Percentiles rank a stretch among this genome's conserved stretches.
These are phyloP conservation scores for Scomber colias DNA, from an alignment of 2,113 vertebrate species.

Conservation along the genomic window DNA sequence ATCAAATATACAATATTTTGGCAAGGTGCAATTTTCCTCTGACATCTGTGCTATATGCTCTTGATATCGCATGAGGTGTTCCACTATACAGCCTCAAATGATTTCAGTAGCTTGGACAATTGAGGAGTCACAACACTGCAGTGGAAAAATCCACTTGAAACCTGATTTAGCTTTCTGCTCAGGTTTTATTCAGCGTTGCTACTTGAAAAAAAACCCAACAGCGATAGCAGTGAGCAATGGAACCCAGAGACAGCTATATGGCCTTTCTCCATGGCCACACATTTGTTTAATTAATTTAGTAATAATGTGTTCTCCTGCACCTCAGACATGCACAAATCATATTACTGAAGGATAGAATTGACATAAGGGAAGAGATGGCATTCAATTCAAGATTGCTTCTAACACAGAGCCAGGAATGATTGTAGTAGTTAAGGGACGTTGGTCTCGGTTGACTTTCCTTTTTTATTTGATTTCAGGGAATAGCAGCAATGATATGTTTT, in stretches of 20 bases:
- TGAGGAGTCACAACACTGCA: conserved; percentile 9
- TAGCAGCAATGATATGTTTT: background rate
- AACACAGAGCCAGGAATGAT: background rate
- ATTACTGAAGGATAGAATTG: background rate
- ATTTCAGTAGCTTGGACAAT: conserved; percentile 39
- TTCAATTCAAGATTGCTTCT: conserved; percentile 3
- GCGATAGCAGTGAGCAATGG: background rate
- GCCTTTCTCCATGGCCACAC: background rate
- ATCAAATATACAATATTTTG: conserved; percentile 25
- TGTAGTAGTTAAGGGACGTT: background rate
- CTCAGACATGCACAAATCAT: conserved; percentile 8
- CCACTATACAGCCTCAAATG: conserved; percentile 17
- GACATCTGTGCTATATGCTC: conserved; percentile 29
- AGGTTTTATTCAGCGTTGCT: conserved; percentile 31
- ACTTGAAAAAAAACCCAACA: conserved; percentile 13
- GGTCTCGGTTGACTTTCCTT: too few relatives aligned
- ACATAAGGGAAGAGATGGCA: conserved; percentile 9
- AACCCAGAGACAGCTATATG: background rate
- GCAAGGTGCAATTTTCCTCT: conserved; percentile 36
- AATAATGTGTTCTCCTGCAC: background rate
- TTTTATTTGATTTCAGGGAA: conserved; percentile 35
- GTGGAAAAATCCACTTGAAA: conserved; percentile 35
- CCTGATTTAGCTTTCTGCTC: conserved; percentile 28
- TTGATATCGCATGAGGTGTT: conserved; percentile 39
- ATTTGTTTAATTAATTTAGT: conserved; percentile 8